Base-by-base conservation (phyloP, 2,888 invertebrate genomes). In the Acronicta leporina region DNA sequence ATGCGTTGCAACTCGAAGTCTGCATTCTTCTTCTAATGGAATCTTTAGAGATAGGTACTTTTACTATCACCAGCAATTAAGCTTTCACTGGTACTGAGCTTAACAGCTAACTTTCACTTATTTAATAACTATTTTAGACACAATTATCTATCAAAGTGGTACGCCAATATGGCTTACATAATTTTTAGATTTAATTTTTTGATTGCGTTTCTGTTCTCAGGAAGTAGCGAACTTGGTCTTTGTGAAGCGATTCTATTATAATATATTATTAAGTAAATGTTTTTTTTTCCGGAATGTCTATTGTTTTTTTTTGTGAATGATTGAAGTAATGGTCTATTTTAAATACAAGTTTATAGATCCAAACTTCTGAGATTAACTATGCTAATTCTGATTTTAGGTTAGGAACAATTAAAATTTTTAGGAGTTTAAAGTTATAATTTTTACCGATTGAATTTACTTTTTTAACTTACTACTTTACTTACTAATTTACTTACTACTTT, bases 41-140 rank as follows among this genome's bases (percentile, higher is more conserved):
- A 49, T 41, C 40, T 64, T 45, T 15, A 38, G 50, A 67, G 11
- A 49, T 48, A 67, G 11, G 45, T 48, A 71, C 71, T 67, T 57
- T 67, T 67, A 65, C 66, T 57, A 46, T 33, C 43, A 50, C 45
- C 16, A 38, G 46, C 58, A 15, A 38, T 27, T 43, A 11, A 67
- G 68, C 68, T 68, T 68, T 68, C 68, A 45, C 68, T 52, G 30
- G 15, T 33, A 8, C 30, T 14, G 25, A 73, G 48, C 68, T 68
- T 72, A 40, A 47, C 35, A 10, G 11, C 30, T 27, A 11, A 67
- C 68, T 68, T 68, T 68, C 68, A 73, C 68, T 68, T 52, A 54
- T 30, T 43, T 49, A 73, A 53, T 67, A 55, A 57, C 49, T n/a
- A 50, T 51, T 51, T 48, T 48, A 52, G 42, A 46, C 14, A 44